A percentile compares a stretch with the other conserved stretches of the same genome.
phyloP scores from a whole-genome alignment of 2,113 vertebrate species.

The Dicaeum eximium region DNA sequence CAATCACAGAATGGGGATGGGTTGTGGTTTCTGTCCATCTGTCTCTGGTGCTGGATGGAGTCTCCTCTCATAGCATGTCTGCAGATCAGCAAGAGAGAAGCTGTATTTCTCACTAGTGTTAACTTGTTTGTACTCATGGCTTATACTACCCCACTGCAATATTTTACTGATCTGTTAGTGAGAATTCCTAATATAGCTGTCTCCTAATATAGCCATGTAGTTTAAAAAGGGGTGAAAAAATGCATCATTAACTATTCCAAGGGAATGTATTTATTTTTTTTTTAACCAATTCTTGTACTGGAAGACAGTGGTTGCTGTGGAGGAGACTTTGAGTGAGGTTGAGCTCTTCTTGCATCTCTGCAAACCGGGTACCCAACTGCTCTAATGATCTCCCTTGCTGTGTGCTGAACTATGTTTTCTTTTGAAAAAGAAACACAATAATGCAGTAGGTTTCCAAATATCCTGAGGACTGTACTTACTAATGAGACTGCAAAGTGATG shows the following conservation, averaged over 20 bases:
- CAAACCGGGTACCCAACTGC: neutral
- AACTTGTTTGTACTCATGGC: neutral
- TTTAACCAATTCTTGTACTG: neutral
- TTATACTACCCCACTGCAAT: neutral
- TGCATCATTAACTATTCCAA: neutral
- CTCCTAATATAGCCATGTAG: neutral
- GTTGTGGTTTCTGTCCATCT: neutral
- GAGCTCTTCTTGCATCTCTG: neutral
- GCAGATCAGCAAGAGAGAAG: neutral
- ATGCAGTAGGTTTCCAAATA: neutral
- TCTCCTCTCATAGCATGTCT: neutral
- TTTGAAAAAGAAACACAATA: slow-evolving; percentile 4
- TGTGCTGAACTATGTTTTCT: neutral
- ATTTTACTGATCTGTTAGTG: neutral
- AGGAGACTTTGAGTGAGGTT: neutral
- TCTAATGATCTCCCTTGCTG: neutral
- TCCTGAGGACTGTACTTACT: neutral
- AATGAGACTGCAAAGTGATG: neutral
- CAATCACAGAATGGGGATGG: neutral
- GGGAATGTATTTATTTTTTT: neutral
- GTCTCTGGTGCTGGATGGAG: neutral
- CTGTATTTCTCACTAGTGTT: neutral
- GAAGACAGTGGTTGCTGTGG: neutral
- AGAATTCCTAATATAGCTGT: neutral
- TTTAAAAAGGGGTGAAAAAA: neutral